A percentile compares a stretch with the other conserved stretches of the same genome.
Conservation (phyloP, 2,113 vertebrate species). For the Cyprinodon brontotheroides region DNA sequence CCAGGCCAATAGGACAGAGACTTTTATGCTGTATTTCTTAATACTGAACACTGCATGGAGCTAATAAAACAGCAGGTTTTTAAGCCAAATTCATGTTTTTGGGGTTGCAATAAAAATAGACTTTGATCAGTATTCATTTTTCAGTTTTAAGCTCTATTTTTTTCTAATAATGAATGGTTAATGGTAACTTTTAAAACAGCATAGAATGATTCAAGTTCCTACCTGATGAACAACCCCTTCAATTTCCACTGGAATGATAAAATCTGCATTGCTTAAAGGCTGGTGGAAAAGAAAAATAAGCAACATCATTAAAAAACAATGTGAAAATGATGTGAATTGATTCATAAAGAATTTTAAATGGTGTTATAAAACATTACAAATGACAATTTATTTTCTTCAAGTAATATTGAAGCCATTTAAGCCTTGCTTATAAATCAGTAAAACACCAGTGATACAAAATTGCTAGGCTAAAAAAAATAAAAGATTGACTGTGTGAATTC, state of each 20-base stretch:
- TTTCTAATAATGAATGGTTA: neutral
- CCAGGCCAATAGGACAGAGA: constrained; percentile 42
- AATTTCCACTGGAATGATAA: constrained; percentile 95
- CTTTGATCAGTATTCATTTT: neutral
- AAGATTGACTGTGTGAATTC: constrained; percentile 41
- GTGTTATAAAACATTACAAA: neutral
- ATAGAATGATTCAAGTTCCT: constrained; percentile 26
- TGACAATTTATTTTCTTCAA: constrained; percentile 3
- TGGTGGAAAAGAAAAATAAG: constrained; percentile 59
- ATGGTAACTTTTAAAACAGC: neutral
- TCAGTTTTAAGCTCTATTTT: neutral
- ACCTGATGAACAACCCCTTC: constrained; percentile 92
- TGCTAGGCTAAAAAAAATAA: constrained; percentile 29
- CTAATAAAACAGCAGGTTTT: neutral
- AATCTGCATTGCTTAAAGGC: constrained; percentile 93
- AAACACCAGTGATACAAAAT: constrained; percentile 35
- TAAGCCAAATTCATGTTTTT: neutral
- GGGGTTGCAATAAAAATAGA: neutral
- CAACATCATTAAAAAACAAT: neutral
- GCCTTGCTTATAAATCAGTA: constrained; percentile 3
- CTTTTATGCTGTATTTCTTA: neutral
- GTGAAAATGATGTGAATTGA: neutral
- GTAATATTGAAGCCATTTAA: constrained; percentile 34
- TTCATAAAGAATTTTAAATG: neutral
- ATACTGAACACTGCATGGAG: neutral